phyloP scores from a whole-genome alignment of 1,140 invertebrate genomes.

The Ooceraea biroi region DNA sequence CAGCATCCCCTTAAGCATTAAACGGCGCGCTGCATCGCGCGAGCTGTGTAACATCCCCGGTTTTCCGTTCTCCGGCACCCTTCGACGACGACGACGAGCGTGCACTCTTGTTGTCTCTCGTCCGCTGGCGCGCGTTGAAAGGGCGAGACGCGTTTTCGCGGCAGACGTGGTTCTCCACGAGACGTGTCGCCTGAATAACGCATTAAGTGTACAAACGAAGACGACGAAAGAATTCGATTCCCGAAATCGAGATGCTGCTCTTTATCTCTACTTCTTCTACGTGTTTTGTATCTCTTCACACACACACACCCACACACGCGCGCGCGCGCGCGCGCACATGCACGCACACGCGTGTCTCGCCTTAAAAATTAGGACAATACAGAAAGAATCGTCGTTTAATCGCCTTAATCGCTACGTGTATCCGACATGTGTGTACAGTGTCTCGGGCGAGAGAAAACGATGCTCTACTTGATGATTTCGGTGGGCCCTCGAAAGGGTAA shows the following conservation, averaged over 20 bases:
- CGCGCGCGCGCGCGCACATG: no score
- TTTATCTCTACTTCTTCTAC: slow-evolving; percentile 36
- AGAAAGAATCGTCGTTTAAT: slow-evolving; percentile 53
- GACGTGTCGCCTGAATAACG: slow-evolving; percentile 47
- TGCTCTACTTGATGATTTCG: slow-evolving; percentile 37
- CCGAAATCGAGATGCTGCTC: slow-evolving; percentile 30
- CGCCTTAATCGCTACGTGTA: slow-evolving; percentile 52
- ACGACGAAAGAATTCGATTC: slow-evolving; percentile 47
- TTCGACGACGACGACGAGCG: no score
- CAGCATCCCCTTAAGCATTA: no score
- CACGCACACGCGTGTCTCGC: background rate
- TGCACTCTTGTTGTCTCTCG: no score
- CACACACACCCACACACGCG: no score
- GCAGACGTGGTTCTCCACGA: slow-evolving; percentile 15
- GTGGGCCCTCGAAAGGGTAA: slow-evolving; percentile 18
- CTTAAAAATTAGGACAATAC: slow-evolving; percentile 62
- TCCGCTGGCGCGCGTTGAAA: background rate
- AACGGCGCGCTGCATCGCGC: background rate
- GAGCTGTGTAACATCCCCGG: background rate
- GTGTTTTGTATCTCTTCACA: background rate
- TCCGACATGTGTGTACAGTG: slow-evolving; percentile 57
- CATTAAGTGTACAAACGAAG: slow-evolving; percentile 46
- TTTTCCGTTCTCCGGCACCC: background rate
- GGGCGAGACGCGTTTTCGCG: slow-evolving; percentile 40
- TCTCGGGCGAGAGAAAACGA: slow-evolving; percentile 46